These are phyloP conservation scores for Malachius bipustulatus DNA, from an alignment of 2,888 invertebrate genomes.

Conservation along the genomic window DNA sequence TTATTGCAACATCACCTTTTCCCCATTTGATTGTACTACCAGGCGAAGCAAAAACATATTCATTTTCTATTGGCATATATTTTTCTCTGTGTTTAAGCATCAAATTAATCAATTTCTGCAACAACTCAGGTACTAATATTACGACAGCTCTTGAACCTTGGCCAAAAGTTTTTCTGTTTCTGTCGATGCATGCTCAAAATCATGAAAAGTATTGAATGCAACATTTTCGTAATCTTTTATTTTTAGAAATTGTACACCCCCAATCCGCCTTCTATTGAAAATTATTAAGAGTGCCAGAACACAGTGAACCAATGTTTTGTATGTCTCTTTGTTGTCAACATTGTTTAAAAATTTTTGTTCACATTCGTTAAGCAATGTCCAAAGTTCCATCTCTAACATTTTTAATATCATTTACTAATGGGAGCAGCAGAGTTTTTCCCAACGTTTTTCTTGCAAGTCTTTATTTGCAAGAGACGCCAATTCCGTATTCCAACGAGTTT, in stretches of 20 bases:
- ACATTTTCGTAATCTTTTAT: conserved; percentile 11
- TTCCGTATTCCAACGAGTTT: background rate
- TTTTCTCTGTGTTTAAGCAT: background rate
- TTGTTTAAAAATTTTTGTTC: background rate
- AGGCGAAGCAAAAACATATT: background rate
- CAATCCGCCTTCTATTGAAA: conserved; percentile 22
- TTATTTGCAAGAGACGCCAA: background rate
- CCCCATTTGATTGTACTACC: background rate
- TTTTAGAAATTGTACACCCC: conserved; percentile 22
- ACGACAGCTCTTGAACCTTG: conserved; percentile 11
- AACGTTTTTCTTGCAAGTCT: background rate
- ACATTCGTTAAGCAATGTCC: background rate
- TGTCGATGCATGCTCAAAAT: conserved; percentile 16
- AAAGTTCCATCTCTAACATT: background rate
- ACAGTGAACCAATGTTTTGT: background rate
- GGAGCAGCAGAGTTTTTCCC: background rate
- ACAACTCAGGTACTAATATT: background rate
- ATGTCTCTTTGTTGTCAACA: background rate
- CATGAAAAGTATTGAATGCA: conserved; percentile 13
- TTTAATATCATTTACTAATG: conserved; percentile 1
- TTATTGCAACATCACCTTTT: background rate
- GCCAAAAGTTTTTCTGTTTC: conserved; percentile 19
- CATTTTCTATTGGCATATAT: background rate
- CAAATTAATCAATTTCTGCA: background rate
- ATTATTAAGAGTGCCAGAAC: background rate